These are phyloP conservation scores for Campaea margaritaria DNA, from an alignment of 2,888 invertebrate genomes.

Conservation along the genomic window DNA sequence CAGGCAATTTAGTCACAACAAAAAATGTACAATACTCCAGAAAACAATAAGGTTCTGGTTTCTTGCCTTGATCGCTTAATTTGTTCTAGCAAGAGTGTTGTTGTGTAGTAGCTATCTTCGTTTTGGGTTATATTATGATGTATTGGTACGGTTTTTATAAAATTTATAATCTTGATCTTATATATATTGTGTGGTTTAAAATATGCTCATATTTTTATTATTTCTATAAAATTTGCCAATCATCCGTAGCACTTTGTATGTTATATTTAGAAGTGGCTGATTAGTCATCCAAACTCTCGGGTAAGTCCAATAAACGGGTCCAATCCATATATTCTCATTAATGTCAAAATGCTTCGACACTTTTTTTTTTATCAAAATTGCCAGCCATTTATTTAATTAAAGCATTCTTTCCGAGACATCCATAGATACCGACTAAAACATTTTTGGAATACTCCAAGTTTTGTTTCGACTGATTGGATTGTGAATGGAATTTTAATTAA, in stretches of 20 bases:
- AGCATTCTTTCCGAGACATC: constrained; percentile 73
- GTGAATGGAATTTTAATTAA: constrained; percentile 80
- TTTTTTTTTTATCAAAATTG: constrained; percentile 73
- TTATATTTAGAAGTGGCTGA: too few species aligned
- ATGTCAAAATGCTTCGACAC: constrained; percentile 64
- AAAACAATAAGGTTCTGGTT: too few species aligned
- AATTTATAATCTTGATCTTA: too few species aligned
- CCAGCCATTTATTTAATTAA: constrained; percentile 81
- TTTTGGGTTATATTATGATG: too few species aligned
- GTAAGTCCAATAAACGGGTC: constrained; percentile 39
- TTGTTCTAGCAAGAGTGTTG: too few species aligned
- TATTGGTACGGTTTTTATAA: too few species aligned
- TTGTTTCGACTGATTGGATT: constrained; percentile 58
- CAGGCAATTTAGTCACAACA: too few species aligned
- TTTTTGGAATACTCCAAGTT: constrained; percentile 65
- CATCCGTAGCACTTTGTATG: too few species aligned
- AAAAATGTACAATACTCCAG: too few species aligned
- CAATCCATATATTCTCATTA: constrained; percentile 76
- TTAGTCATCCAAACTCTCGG: constrained; percentile 27
- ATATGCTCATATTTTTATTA: not conserved
- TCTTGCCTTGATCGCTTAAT: too few species aligned
- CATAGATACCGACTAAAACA: constrained; percentile 69
- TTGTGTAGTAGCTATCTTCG: too few species aligned
- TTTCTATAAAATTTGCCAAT: not conserved
- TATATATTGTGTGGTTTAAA: too few species aligned